A percentile compares a stretch with the other conserved stretches of the same genome.
These are phyloP conservation scores for Agriopis aurantiaria DNA, from an alignment of 2,888 invertebrate species.

Conservation along the genomic window DNA sequence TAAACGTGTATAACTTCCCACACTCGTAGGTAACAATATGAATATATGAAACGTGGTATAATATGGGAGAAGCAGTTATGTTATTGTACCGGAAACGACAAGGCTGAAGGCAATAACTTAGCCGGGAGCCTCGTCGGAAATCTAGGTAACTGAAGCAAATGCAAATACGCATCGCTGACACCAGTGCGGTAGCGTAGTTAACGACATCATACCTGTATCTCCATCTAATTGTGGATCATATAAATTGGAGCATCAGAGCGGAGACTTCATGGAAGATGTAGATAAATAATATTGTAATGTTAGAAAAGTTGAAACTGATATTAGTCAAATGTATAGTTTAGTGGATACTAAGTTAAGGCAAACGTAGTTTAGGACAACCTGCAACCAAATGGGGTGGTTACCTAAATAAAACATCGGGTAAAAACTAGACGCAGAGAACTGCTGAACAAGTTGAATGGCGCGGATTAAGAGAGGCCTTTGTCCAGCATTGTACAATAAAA, in stretches of 20 bases:
- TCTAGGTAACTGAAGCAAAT: conserved; percentile 43
- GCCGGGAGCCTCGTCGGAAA: conserved; percentile 34
- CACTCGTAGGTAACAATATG: not conserved
- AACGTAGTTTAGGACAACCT: no score
- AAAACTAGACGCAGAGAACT: no score
- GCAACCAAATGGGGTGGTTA: no score
- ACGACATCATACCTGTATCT: conserved; percentile 14
- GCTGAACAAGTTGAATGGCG: no score
- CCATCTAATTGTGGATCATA: not conserved
- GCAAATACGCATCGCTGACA: conserved; percentile 42
- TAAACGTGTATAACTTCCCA: not conserved
- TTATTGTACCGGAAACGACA: conserved; percentile 38
- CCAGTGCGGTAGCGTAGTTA: conserved; percentile 32
- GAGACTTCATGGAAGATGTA: not conserved
- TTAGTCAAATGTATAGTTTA: no score
- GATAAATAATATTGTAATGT: not conserved
- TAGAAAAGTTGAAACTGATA: not conserved
- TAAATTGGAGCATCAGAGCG: conserved; percentile 5
- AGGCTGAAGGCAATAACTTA: conserved; percentile 38
- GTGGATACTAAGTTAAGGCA: no score
- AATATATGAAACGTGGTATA: not conserved
- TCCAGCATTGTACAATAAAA: no score
- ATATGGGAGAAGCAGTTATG: conserved; percentile 17
- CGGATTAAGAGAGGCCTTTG: no score
- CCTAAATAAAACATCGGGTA: no score